Conservation (phyloP, 2,113 vertebrate genomes). For the Arenaria interpres region DNA sequence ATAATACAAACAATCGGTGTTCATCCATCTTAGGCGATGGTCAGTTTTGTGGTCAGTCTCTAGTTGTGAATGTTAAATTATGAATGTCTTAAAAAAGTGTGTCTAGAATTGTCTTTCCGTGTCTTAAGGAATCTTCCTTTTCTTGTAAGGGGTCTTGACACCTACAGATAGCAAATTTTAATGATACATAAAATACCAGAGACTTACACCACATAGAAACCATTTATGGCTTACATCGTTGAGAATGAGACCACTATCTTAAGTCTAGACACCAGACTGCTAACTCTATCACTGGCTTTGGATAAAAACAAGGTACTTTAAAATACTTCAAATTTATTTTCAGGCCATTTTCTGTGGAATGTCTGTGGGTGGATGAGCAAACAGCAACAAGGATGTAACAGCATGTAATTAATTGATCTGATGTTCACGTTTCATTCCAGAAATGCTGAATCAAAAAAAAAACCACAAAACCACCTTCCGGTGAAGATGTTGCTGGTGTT, state of each 20-base stretch:
- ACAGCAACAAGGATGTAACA: background rate
- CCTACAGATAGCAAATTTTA: background rate
- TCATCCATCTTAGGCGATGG: background rate
- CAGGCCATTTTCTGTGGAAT: constrained; percentile 3
- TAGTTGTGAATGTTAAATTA: background rate
- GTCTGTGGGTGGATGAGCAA: background rate
- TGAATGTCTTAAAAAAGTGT: background rate
- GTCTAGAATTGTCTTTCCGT: background rate
- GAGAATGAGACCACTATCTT: background rate
- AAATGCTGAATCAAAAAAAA: background rate
- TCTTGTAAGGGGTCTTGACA: background rate
- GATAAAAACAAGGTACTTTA: background rate
- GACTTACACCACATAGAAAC: background rate
- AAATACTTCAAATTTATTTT: background rate
- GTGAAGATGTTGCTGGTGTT: background rate
- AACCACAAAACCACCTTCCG: background rate
- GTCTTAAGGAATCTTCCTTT: background rate
- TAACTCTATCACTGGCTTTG: background rate
- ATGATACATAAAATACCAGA: background rate
- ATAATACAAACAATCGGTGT: background rate
- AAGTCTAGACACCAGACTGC: background rate
- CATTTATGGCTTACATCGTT: background rate
- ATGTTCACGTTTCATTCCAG: background rate
- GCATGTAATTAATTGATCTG: background rate
- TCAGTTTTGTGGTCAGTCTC: background rate